phyloP scores from a whole-genome alignment of 2,113 vertebrate genomes.

The Ceratotherium simum region DNA sequence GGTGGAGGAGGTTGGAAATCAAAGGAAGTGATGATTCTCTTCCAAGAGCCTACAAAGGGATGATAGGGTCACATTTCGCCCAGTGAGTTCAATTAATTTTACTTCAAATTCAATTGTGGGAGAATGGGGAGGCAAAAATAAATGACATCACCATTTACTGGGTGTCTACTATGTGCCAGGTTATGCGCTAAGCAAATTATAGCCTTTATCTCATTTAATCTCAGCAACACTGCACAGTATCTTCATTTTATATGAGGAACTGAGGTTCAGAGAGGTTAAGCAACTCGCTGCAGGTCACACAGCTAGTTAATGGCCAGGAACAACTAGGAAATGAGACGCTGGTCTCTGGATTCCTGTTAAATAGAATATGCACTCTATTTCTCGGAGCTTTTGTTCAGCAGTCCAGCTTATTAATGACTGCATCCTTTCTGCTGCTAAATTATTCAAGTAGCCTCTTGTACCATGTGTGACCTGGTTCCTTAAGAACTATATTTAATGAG shows the following conservation, averaged over 20 bases:
- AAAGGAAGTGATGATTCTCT: constrained; percentile 24
- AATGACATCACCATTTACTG: not conserved
- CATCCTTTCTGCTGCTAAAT: not conserved
- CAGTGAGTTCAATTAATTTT: not conserved
- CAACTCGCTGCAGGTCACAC: not conserved
- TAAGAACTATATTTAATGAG: not conserved
- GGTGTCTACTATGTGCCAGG: not conserved
- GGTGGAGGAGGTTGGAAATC: not conserved
- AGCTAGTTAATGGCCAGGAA: not conserved
- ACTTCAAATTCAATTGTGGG: not conserved
- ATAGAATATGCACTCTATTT: not conserved
- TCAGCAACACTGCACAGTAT: not conserved
- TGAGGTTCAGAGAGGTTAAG: constrained; percentile 28
- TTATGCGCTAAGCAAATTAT: not conserved
- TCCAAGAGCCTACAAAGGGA: not conserved
- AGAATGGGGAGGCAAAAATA: not conserved
- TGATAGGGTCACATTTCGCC: not conserved
- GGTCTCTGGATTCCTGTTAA: not conserved
- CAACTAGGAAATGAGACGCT: not conserved
- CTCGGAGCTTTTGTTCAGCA: not conserved
- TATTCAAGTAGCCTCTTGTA: not conserved
- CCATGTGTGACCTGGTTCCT: not conserved
- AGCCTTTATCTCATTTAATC: not conserved
- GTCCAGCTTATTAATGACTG: not conserved
- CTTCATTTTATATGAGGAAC: not conserved